phyloP scores from a whole-genome alignment of 2,797 vertebrate species.

The Molossus alvarezi region DNA sequence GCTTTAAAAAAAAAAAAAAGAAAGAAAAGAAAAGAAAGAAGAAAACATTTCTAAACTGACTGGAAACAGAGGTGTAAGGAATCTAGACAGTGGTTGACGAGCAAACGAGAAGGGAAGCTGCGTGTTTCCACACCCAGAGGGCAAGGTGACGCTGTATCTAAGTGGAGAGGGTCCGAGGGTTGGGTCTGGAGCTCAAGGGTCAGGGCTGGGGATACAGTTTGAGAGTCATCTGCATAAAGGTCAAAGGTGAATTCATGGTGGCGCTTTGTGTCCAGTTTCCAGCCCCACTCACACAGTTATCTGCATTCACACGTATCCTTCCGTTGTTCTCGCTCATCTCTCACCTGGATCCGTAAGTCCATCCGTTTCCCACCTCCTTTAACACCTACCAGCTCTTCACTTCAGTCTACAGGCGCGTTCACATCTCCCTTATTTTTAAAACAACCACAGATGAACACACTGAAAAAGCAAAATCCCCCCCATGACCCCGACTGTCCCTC shows the following conservation, averaged over 20 bases:
- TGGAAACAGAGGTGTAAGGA: constrained; percentile 67
- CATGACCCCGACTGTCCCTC: neutral
- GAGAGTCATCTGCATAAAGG: neutral
- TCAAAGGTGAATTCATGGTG: neutral
- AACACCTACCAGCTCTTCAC: neutral
- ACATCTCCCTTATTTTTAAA: constrained; percentile 41
- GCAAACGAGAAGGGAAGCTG: neutral
- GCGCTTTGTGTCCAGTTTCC: neutral
- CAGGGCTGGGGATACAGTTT: neutral
- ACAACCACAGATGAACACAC: constrained; percentile 56
- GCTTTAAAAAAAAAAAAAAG: neutral
- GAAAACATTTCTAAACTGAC: constrained; percentile 54
- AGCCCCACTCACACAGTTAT: neutral
- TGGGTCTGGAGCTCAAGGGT: neutral
- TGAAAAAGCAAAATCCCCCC: neutral
- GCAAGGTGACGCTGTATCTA: neutral
- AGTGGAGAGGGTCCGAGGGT: neutral
- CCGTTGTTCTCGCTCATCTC: neutral
- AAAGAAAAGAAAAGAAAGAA: neutral
- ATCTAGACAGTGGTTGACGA: neutral
- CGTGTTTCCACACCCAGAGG: neutral
- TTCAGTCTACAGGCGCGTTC: neutral
- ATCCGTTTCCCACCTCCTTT: neutral
- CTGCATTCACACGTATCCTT: neutral
- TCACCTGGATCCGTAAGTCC: too few relatives aligned